These are phyloP conservation scores for Eubasilissa regina DNA, from an alignment of 1,140 invertebrate genomes.

Conservation along the genomic window DNA sequence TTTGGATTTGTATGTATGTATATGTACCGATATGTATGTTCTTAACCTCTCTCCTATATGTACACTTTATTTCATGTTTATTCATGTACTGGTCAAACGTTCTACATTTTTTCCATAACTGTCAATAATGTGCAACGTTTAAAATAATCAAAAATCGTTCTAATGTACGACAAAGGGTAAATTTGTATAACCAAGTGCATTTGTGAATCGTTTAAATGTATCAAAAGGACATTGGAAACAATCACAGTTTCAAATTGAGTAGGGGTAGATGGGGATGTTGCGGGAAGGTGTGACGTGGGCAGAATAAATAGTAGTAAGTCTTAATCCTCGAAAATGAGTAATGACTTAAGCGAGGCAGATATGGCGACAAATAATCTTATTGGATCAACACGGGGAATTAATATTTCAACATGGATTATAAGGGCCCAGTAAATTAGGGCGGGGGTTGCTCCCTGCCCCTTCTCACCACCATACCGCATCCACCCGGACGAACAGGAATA, in stretches of 20 bases:
- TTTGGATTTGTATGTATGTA: no score
- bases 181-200: no score
- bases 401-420: conserved; percentile 60
- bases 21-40: no score
- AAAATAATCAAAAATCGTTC: no score
- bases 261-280: not conserved
- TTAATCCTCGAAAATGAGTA: conserved; percentile 59
- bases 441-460: conserved; percentile 18
- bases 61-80: no score
- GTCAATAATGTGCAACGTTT: no score
- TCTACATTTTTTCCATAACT: no score
- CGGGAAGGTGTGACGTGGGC: conserved; percentile 3
- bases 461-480: not conserved
- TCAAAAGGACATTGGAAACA: conserved; percentile 12
- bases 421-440: conserved; percentile 55
- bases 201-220: not conserved
- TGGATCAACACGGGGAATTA: conserved; percentile 59
- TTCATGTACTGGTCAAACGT: no score
- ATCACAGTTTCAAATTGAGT: not conserved
- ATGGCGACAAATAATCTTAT: conserved; percentile 60
- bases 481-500: not conserved
- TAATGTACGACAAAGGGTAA: no score
- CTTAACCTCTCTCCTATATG: no score
- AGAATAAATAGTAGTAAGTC: conserved; percentile 52
- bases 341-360: conserved; percentile 56